Conservation (phyloP, 1,140 invertebrate species). For the Drosophila cardini region DNA sequence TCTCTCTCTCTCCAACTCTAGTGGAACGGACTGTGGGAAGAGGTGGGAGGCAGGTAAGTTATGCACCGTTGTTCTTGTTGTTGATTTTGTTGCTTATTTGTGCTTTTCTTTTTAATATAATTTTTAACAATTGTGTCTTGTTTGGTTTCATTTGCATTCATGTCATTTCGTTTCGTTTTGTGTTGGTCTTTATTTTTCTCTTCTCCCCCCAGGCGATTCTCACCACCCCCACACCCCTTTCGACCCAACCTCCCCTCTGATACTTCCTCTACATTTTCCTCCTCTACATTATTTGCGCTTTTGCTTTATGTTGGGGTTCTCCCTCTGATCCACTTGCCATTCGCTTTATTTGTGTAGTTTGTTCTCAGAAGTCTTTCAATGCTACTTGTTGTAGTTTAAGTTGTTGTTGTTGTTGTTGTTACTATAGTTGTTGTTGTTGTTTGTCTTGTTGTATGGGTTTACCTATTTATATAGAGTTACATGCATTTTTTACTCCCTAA, state of each 20-base stretch:
- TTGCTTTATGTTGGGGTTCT: background rate
- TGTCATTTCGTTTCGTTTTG: slow-evolving; percentile 20
- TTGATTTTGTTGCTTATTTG: slow-evolving; percentile 53
- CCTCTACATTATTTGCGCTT: background rate
- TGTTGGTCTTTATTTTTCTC: background rate
- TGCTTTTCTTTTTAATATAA: slow-evolving; percentile 69
- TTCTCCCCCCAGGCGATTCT: slow-evolving; percentile 21
- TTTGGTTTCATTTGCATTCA: slow-evolving; percentile 32
- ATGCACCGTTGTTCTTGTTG: slow-evolving; percentile 16
- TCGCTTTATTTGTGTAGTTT: slow-evolving; percentile 41
- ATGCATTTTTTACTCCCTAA: slow-evolving; percentile 14
- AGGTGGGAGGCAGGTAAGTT: slow-evolving; percentile 1
- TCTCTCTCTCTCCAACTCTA: background rate
- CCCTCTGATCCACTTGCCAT: background rate
- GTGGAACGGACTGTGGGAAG: no score
- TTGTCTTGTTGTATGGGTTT: slow-evolving; percentile 1
- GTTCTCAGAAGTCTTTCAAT: slow-evolving; percentile 40
- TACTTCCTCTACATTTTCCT: background rate
- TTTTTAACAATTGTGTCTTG: slow-evolving; percentile 69
- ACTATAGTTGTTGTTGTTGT: background rate
- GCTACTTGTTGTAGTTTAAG: slow-evolving; percentile 22
- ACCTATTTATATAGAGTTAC: slow-evolving; percentile 12
- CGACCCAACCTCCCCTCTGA: background rate
- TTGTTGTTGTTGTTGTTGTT: slow-evolving; percentile 8
- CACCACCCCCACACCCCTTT: background rate